Evolutionary conservation across 2,888 invertebrate species (phyloP), one percentile per base, ranked within the genome.

Genomic region (Sesamia inferens): DNA sequence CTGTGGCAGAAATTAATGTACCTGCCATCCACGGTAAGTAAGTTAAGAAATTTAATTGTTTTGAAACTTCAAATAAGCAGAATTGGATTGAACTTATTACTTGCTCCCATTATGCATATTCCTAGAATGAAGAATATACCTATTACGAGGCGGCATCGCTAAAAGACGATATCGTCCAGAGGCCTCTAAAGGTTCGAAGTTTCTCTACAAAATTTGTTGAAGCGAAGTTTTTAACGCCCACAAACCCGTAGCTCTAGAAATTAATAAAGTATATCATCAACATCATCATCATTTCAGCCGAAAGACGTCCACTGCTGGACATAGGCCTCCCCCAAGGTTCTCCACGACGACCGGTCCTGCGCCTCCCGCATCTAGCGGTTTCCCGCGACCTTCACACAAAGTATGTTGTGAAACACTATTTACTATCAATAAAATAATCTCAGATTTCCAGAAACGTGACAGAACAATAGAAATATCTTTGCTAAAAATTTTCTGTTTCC

Each of bases 241-340:
- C 1, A 44, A 22, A 3, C 31, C 44, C 22, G 57, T 47, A 57
- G 22, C 54, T 42, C 14, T 48, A 48, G 42, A 65, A 77, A 80
- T 74, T 55, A 79, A 59, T 55, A 74, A 59, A 44, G 55, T 55
- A 62, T 61, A n/a, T n/a, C n/a, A n/a, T n/a, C n/a, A n/a, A n/a
- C n/a, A n/a, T n/a, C n/a, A n/a, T n/a, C n/a, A n/a, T n/a, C n/a
- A n/a, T n/a, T n/a, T n/a, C n/a, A n/a, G n/a, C n/a, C n/a, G n/a
- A n/a, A n/a, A n/a, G n/a, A n/a, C n/a, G n/a, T n/a, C n/a, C n/a
- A n/a, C n/a, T n/a, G n/a, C n/a, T n/a, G n/a, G n/a, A n/a, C n/a
- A n/a, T n/a, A n/a, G n/a, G n/a, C n/a, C n/a, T n/a, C n/a, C n/a
- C n/a, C n/a, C n/a, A n/a, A n/a, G n/a, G n/a, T n/a, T n/a, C n/a